Evolutionary conservation across 2,888 invertebrate species (phyloP).

Genomic region (Odontomyia ornata): DNA sequence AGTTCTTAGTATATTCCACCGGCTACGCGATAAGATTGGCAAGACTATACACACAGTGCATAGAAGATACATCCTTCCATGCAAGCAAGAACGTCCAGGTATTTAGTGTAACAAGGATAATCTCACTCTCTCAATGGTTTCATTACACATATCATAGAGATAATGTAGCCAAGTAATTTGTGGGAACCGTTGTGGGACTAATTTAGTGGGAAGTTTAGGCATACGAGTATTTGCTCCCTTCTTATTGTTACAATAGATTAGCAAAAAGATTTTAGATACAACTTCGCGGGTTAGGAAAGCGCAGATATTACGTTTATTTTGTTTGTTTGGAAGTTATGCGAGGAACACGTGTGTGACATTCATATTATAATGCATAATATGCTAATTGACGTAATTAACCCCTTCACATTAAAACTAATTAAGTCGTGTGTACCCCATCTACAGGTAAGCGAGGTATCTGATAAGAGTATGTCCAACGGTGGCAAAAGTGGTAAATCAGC

Average conservation of each 20-base stretch:
- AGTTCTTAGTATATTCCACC: constrained; percentile 42
- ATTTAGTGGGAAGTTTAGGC: constrained; percentile 41
- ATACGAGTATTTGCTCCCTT: neutral
- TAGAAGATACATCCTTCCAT: neutral
- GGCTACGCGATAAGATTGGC: constrained; percentile 11
- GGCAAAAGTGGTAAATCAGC: constrained; percentile 65
- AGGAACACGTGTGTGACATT: constrained; percentile 35
- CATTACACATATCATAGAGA: constrained; percentile 21
- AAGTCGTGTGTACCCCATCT: constrained; percentile 58
- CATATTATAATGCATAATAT: constrained; percentile 44
- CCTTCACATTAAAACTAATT: constrained; percentile 51
- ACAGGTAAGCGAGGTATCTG: constrained; percentile 64
- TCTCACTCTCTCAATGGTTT: constrained; percentile 44
- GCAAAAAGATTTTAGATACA: neutral
- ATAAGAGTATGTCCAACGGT: constrained; percentile 56
- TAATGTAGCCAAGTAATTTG: constrained; percentile 45
- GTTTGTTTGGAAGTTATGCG: constrained; percentile 23
- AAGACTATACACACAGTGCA: neutral
- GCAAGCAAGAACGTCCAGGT: neutral
- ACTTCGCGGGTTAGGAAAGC: neutral
- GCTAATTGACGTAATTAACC: constrained; percentile 50
- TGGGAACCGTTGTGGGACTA: constrained; percentile 45
- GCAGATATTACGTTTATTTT: neutral
- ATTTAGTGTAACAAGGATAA: constrained; percentile 18
- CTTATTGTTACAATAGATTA: neutral